These are phyloP conservation scores for Neocrepidodera transversa DNA, from an alignment of 2,888 invertebrate species.

Conservation along the genomic window DNA sequence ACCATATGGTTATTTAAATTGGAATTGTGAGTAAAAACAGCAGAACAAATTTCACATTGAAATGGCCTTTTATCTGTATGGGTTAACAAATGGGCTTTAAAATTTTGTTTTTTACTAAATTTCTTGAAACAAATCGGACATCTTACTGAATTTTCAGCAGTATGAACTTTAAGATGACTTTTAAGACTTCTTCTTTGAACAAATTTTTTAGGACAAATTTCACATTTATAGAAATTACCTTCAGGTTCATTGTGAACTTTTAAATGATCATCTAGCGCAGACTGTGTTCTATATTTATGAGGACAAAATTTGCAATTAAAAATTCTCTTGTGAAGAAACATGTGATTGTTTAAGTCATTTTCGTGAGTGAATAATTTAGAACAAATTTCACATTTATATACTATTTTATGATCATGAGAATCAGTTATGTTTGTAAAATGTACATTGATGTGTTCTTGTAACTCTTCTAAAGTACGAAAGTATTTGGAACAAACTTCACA, in stretches of 20 bases:
- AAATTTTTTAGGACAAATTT: too few relatives aligned
- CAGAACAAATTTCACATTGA: neutral
- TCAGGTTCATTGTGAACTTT: neutral
- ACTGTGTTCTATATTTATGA: neutral
- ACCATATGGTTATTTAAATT: neutral
- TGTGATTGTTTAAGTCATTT: too few relatives aligned
- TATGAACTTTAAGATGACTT: neutral
- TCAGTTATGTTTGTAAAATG: too few relatives aligned
- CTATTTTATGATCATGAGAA: too few relatives aligned
- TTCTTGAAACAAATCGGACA: neutral
- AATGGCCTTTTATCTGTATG: neutral
- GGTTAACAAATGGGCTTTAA: neutral
- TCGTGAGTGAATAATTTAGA: too few relatives aligned
- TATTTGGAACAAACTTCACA: too few relatives aligned
- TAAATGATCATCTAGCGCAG: neutral
- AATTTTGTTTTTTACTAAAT: neutral
- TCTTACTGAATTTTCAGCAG: neutral
- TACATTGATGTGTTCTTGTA: too few relatives aligned
- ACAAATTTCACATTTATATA: too few relatives aligned
- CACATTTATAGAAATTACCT: neutral
- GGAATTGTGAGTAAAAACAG: neutral
- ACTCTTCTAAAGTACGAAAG: too few relatives aligned
- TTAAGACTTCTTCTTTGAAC: neutral
- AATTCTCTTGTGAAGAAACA: too few relatives aligned
- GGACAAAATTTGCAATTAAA: too few relatives aligned